phyloP scores from a whole-genome alignment of 2,113 vertebrate species.

The Telmatochromis sp. region DNA sequence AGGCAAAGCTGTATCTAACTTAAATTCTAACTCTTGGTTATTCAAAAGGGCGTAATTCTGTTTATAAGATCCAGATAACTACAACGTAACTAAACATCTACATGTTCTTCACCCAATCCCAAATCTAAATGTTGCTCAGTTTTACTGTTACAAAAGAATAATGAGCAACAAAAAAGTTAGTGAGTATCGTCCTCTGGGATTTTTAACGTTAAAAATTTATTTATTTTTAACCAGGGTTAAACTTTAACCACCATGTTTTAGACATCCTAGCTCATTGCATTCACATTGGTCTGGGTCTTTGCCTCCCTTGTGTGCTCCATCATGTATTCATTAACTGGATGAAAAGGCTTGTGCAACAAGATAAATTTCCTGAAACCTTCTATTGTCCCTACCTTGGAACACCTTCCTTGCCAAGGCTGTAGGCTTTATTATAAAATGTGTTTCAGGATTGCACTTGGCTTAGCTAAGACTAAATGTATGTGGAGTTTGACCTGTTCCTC shows the following conservation, averaged over 20 bases:
- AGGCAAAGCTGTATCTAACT: not conserved
- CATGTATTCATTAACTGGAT: conserved; percentile 2
- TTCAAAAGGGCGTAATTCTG: not conserved
- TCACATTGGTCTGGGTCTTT: not conserved
- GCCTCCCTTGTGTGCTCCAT: not conserved
- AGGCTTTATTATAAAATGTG: not conserved
- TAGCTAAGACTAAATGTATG: conserved; percentile 8
- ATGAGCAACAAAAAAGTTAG: not conserved
- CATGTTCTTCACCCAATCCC: not conserved
- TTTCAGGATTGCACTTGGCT: not conserved
- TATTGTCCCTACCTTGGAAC: not conserved
- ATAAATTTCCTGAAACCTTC: not conserved
- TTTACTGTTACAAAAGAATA: not conserved
- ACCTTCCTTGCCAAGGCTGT: not conserved
- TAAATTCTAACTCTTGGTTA: not conserved
- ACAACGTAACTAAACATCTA: not conserved
- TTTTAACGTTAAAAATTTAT: not conserved
- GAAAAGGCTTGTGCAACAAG: conserved; percentile 4
- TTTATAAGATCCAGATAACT: not conserved
- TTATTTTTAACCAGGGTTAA: not conserved
- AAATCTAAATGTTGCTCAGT: not conserved
- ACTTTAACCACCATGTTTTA: not conserved
- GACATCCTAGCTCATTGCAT: not conserved
- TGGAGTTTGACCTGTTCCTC: conserved; percentile 19
- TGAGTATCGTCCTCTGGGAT: not conserved